Percentiles rank a stretch among this genome's conserved stretches.
phyloP scores from a whole-genome alignment of 35 echinoderm and acorn worm species.

The Amphiura filiformis region DNA sequence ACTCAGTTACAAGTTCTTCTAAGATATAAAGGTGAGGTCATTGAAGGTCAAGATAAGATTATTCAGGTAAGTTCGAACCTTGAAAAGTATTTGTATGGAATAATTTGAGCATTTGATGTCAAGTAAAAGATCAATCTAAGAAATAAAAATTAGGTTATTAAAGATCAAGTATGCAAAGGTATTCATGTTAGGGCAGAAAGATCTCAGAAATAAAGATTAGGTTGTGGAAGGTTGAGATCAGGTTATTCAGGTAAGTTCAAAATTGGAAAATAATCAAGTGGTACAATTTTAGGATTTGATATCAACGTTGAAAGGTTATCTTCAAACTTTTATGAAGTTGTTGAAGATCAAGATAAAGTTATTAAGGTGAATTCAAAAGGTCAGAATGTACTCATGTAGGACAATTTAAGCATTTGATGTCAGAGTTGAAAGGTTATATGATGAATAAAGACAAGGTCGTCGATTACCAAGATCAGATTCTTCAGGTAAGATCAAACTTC shows the following conservation, averaged over 20 bases:
- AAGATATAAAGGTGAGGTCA: not conserved
- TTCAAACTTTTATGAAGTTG: not conserved
- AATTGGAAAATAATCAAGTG: not conserved
- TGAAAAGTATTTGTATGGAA: too few species aligned
- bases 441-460: slow-evolving; percentile 64
- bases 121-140: too few species aligned
- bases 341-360: not conserved
- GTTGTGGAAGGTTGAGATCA: slow-evolving; percentile 62
- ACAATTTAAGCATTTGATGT: slow-evolving; percentile 36
- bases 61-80: not conserved
- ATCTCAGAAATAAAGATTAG: slow-evolving; percentile 49
- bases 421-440: slow-evolving; percentile 42
- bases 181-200: too few species aligned
- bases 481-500: slow-evolving; percentile 45
- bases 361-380: slow-evolving; percentile 23
- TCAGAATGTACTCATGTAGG: slow-evolving; percentile 23
- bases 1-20: too few species aligned
- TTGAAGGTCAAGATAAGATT: not conserved
- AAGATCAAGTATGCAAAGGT: too few species aligned
- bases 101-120: too few species aligned
- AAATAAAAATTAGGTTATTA: too few species aligned
- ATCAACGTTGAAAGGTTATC: too few species aligned
- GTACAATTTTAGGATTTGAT: too few species aligned
- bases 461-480: slow-evolving; percentile 59
- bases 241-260: slow-evolving; percentile 62